These are phyloP conservation scores for Echinometra lucunter DNA, from an alignment of 53 echinoderm and acorn worm genomes.

Conservation along the genomic window DNA sequence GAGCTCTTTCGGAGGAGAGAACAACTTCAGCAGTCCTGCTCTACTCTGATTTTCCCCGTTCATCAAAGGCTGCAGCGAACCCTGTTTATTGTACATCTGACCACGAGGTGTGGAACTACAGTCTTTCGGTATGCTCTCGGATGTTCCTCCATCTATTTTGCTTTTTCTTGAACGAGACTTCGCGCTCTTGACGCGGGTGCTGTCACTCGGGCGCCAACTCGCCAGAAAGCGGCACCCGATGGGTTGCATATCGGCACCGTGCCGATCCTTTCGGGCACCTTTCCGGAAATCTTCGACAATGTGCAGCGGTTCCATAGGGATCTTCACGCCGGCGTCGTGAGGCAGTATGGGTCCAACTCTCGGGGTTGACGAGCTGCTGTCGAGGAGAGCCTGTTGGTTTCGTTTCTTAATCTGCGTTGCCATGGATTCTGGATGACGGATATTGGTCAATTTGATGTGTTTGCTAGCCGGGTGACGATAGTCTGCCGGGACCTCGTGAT, in stretches of 20 bases:
- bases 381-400: background rate
- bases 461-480: constrained; percentile 22
- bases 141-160: background rate
- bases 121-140: background rate
- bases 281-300: constrained; percentile 64
- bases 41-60: background rate
- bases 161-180: background rate
- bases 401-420: constrained; percentile 8
- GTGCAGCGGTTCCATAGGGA: constrained; percentile 33
- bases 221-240: constrained; percentile 56
- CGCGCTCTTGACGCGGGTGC: constrained; percentile 15
- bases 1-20: constrained; percentile 12
- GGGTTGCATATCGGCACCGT: constrained; percentile 32
- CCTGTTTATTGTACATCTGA: constrained; percentile 4
- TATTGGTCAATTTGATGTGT: constrained; percentile 37
- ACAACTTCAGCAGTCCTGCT: constrained; percentile 32
- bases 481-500: constrained; percentile 13
- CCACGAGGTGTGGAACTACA: background rate
- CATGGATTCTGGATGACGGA: constrained; percentile 16
- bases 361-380: background rate
- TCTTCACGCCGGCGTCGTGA: constrained; percentile 57
- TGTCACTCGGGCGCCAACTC: constrained; percentile 61
- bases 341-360: constrained; percentile 34
- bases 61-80: background rate
- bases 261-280: background rate